Conservation (phyloP, 1,140 invertebrate genomes). For the Drosophila micromelanica region DNA sequence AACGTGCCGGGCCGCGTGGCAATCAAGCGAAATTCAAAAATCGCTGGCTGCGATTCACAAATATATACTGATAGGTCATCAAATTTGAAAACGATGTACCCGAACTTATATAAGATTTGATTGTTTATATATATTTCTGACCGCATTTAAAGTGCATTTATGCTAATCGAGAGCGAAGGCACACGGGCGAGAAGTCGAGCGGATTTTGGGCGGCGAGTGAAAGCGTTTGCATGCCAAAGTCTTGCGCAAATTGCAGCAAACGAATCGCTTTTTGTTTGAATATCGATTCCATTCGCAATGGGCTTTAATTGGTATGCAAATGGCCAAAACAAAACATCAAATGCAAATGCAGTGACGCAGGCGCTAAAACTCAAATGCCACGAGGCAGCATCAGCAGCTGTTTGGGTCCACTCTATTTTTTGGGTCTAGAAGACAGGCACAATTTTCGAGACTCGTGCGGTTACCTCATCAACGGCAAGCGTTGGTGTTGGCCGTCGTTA, state of each 20-base stretch:
- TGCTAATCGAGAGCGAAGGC: slow-evolving; percentile 32
- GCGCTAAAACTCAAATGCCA: neutral
- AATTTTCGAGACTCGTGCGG: slow-evolving; percentile 7
- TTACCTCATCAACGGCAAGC: slow-evolving; percentile 64
- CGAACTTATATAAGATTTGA: slow-evolving; percentile 27
- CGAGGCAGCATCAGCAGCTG: slow-evolving; percentile 4
- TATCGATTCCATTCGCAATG: slow-evolving; percentile 45
- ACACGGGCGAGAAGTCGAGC: slow-evolving; percentile 28
- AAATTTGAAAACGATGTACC: slow-evolving; percentile 10
- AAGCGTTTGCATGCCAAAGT: slow-evolving; percentile 55
- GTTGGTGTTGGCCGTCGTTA: slow-evolving; percentile 33
- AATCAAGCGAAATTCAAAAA: slow-evolving; percentile 56
- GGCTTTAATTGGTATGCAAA: slow-evolving; percentile 72
- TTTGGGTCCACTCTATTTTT: slow-evolving; percentile 22
- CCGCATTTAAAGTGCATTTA: slow-evolving; percentile 47
- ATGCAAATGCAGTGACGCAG: slow-evolving; percentile 3
- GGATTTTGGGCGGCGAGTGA: slow-evolving; percentile 39
- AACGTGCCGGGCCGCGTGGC: slow-evolving; percentile 55
- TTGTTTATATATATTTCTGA: neutral
- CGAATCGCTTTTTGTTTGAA: slow-evolving; percentile 43
- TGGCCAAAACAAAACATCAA: slow-evolving; percentile 29
- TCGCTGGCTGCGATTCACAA: slow-evolving; percentile 29
- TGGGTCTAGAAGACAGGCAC: slow-evolving; percentile 35
- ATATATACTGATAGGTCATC: slow-evolving; percentile 13
- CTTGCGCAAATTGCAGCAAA: slow-evolving; percentile 63